Conservation (phyloP, 2,797 vertebrate genomes). For the Glyptemys insculpta region DNA sequence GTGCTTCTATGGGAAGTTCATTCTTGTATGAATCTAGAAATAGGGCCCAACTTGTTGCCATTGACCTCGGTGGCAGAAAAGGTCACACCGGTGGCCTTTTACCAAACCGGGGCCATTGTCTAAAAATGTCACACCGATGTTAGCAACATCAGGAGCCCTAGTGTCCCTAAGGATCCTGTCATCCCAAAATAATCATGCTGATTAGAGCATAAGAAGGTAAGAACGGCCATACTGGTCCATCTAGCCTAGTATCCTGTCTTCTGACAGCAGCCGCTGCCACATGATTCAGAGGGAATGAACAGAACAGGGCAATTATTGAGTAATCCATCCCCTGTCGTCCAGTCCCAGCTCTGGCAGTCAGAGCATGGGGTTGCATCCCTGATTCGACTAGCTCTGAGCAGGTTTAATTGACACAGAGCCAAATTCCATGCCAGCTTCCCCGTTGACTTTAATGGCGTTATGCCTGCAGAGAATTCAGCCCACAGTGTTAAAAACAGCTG, state of each 20-base stretch:
- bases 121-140: rapidly evolving
- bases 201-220: neutral
- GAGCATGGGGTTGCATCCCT: neutral
- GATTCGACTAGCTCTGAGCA: neutral
- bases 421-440: slow-evolving; percentile 45
- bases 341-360: neutral
- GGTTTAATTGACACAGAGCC: neutral
- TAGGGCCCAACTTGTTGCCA: rapidly evolving
- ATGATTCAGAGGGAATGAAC: neutral
- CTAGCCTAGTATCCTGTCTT: neutral
- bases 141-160: neutral
- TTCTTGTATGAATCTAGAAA: neutral
- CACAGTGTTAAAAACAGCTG: neutral
- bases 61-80: rapidly evolving
- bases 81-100: rapidly evolving
- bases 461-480: neutral
- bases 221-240: neutral
- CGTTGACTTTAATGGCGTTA: neutral
- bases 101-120: rapidly evolving
- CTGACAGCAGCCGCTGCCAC: neutral
- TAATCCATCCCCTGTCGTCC: neutral
- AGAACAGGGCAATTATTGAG: neutral
- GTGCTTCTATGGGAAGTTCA: neutral
- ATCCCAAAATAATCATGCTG: rapidly evolving
- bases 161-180: neutral